phyloP scores from a whole-genome alignment of 2,113 vertebrate species.

The Bambusicola thoracicus region DNA sequence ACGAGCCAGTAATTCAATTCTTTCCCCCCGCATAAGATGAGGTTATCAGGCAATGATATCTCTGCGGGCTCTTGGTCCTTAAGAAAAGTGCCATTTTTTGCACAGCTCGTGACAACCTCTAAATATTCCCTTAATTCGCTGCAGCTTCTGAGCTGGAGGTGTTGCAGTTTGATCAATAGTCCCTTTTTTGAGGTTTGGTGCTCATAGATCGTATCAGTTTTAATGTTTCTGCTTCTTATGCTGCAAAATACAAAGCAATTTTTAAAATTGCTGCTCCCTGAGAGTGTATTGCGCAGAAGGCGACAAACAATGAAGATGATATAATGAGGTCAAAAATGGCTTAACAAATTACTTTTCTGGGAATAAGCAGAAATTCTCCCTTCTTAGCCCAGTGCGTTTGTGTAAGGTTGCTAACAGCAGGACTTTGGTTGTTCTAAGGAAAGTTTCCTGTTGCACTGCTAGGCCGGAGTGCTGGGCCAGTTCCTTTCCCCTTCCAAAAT shows the following conservation, averaged over 20 bases:
- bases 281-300: not conserved
- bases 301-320: not conserved
- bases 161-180: slow-evolving; percentile 23
- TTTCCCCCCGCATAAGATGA: not conserved
- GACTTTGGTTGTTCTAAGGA: not conserved
- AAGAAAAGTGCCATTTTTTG: not conserved
- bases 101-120: not conserved
- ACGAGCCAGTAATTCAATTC: not conserved
- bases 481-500: not conserved
- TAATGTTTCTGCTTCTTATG: not conserved
- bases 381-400: not conserved
- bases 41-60: not conserved
- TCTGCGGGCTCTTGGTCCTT: not conserved
- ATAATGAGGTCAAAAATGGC: not conserved
- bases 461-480: not conserved
- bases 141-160: not conserved
- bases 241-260: not conserved
- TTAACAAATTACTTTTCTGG: not conserved
- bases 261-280: slow-evolving; percentile 7
- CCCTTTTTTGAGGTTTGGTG: not conserved
- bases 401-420: not conserved
- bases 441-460: not conserved
- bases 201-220: not conserved
- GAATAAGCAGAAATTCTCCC: not conserved
- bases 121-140: not conserved